Evolutionary conservation across 1,140 invertebrate species (phyloP).

Genomic region (Drosophila baimaii): DNA sequence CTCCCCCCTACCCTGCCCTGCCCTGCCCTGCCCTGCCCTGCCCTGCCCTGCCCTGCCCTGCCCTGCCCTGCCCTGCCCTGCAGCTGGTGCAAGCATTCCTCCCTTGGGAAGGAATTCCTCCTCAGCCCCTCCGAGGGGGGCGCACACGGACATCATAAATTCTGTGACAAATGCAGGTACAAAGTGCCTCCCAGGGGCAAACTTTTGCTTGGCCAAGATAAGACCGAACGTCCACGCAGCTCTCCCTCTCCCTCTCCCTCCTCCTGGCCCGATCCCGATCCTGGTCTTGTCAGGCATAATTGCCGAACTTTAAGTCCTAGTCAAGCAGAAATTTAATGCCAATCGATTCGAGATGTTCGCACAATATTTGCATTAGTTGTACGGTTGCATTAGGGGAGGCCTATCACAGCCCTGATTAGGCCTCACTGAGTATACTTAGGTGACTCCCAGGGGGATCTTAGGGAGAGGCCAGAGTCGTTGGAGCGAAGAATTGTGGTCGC

Average conservation of each 20-base stretch:
- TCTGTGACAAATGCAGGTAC: constrained; percentile 80
- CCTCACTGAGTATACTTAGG: too few relatives aligned
- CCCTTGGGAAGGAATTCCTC: neutral
- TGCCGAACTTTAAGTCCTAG: constrained; percentile 58
- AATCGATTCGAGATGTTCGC: constrained; percentile 62
- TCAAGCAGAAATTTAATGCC: constrained; percentile 59
- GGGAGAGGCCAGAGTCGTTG: constrained; percentile 7
- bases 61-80: too few relatives aligned
- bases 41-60: too few relatives aligned
- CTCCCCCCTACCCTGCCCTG: neutral
- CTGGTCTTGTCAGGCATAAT: constrained; percentile 47
- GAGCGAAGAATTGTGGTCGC: constrained; percentile 51
- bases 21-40: too few relatives aligned
- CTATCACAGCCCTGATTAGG: constrained; percentile 62
- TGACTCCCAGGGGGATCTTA: too few relatives aligned
- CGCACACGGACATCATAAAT: constrained; percentile 69
- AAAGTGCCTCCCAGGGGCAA: constrained; percentile 60
- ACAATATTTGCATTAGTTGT: constrained; percentile 71
- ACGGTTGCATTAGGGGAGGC: constrained; percentile 13
- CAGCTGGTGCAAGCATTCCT: neutral
- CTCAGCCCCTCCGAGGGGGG: neutral
- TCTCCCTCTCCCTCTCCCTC: too few relatives aligned
- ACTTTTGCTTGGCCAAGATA: constrained; percentile 62
- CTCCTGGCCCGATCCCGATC: neutral
- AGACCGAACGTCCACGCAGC: constrained; percentile 27